Percentiles rank a stretch among this genome's conserved stretches.
Evolutionary conservation across 1,140 invertebrate genomes (phyloP).

Genomic region (Orchesella cincta): DNA sequence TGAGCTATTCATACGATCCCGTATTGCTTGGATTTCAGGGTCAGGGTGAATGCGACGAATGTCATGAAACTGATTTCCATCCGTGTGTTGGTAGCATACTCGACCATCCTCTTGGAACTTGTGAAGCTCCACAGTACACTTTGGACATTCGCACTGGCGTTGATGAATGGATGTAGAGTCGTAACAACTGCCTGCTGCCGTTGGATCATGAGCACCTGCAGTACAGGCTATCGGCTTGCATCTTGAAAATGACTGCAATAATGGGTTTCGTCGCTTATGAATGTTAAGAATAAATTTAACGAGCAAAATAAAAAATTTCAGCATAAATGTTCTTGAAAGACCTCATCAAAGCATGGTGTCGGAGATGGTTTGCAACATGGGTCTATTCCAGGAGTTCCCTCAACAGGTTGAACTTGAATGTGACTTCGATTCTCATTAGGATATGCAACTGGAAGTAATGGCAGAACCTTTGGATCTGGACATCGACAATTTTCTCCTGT

Average conservation of each 20-base stretch:
- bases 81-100: conserved; percentile 40
- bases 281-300: neutral
- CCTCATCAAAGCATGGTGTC: neutral
- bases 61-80: conserved; percentile 43
- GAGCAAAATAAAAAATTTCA: too few species aligned
- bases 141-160: conserved; percentile 43
- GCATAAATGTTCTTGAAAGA: too few species aligned
- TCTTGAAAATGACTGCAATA: neutral
- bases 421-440: conserved; percentile 45
- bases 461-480: neutral
- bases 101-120: conserved; percentile 13
- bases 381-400: conserved; percentile 2
- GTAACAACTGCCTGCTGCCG: conserved; percentile 34
- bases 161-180: conserved; percentile 45
- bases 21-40: conserved; percentile 38
- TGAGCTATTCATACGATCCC: conserved; percentile 36
- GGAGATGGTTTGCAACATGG: conserved; percentile 17
- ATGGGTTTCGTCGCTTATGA: too few species aligned
- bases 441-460: conserved; percentile 28
- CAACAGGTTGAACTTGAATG: conserved; percentile 12
- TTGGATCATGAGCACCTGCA: conserved; percentile 16
- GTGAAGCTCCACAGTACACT: conserved; percentile 36
- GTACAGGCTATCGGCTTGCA: conserved; percentile 11
- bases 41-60: conserved; percentile 29
- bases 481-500: neutral